Evolutionary conservation across 2,888 invertebrate genomes (phyloP), one percentile per base, ranked within the genome.

Genomic region (Ichneumon xanthorius): DNA sequence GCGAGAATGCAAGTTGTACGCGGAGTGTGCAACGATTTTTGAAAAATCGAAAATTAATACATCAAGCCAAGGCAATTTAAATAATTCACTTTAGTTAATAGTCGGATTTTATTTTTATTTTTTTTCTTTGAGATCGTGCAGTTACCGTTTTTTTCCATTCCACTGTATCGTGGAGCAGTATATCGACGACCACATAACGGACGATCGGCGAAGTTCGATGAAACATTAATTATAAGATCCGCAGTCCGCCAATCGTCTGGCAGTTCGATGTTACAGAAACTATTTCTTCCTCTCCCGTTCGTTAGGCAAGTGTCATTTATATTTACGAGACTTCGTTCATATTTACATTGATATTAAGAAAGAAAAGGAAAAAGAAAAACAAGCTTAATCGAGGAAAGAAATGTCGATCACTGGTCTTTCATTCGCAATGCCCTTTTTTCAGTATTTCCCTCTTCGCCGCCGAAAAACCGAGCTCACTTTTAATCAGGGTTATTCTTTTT

Each of bases 401-500:
- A 73, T 68, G 71, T 83, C 88, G 88, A 90, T 91, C 91, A 91
- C 92, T 91, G 92, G 91, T 92, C 90, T 91, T 90, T 90, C 89
- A 85, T 89, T 91, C 88, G 87, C 91, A 90, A 91, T 91, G 91
- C 90, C 91, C 90, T 89, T 88, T 86, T 84, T 65, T 83, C 85
- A 86, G 68, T 83, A 67, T 79, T 72, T 75, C 37, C 82, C 37
- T 83, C 45, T 61, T 30, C 58, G 65, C 76, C 76, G 71, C 77
- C 86, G 33, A 79, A 75, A 72, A 81, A 81, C 70, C 68, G 70
- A 80, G 55, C 77, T 65, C 30, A 53, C 63, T 77, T 55, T 61
- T 40, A n/a, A 48, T 50, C 50, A 70, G 26, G 73, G 37, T 48
- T 22, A 16, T 58, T 50, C 9, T 63, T 53, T 86, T 78, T 82